Base-by-base conservation (phyloP, 2,888 invertebrate species). In the Anticlea derivata region DNA sequence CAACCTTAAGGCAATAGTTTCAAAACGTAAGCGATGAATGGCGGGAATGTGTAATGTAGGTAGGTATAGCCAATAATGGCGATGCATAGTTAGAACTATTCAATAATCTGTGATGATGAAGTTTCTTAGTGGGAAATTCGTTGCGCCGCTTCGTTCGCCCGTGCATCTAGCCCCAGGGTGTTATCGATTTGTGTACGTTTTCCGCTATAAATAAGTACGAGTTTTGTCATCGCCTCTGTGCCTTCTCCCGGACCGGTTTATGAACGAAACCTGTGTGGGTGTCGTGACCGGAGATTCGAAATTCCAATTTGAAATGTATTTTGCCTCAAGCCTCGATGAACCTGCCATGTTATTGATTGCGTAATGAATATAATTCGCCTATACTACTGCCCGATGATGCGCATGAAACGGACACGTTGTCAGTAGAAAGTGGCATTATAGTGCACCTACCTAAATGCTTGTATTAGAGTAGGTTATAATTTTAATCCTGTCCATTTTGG, bases 171-270 rank as follows among this genome's bases (percentile, higher is more conserved):
- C 66, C n/a, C n/a, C 65, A 63, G 57, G 70, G 67, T 80, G 73
- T 80, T 88, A 87, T 87, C 83, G 86, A 87, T 88, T 87, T 86
- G 83, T 87, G 70, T 86, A 85, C 80, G 80, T 86, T 86, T 84
- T 80, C 70, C 77, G 79, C 86, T 86, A 83, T 83, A 84, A 86
- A 86, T 87, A 87, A 85, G 80, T 79, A 73, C 77, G 69, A 82
- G 80, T 87, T 86, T 86, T 86, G 82, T 85, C 83, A 84, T 81
- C 80, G 78, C 64, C 60, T 68, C 68, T 51, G 71, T 66, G 65
- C 63, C 66, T 55, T 72, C 68, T 65, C 64, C 63, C 65, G 68
- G 78, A 86, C 86, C 86, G 86, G 87, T 88, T 86, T 79, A 63
- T 65, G 73, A 72, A 75, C 73, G 70, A 75, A 78, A 80, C 83